These are phyloP conservation scores for Gymnosoma rotundatum DNA, from an alignment of 2,888 invertebrate genomes.

Conservation along the genomic window DNA sequence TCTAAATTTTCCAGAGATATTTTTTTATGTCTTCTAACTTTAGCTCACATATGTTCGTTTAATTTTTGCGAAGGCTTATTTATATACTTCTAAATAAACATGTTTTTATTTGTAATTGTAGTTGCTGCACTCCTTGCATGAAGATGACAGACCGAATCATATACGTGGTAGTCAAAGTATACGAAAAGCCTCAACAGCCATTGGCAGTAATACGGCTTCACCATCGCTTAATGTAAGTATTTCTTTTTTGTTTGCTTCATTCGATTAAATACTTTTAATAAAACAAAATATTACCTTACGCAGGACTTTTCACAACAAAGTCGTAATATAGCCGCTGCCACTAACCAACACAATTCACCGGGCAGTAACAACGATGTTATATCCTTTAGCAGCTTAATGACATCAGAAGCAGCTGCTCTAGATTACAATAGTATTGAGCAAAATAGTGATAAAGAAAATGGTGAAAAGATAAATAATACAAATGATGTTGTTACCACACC, in stretches of 20 bases:
- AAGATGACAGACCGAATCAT: conserved; percentile 84
- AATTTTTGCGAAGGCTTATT: too few species aligned
- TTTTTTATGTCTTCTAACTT: too few species aligned
- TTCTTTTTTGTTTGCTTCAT: background rate
- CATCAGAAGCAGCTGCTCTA: conserved; percentile 75
- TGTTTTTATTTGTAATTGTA: conserved; percentile 77
- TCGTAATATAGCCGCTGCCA: conserved; percentile 72
- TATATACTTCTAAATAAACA: background rate
- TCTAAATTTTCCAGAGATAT: too few species aligned
- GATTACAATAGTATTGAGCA: conserved; percentile 70
- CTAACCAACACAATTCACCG: conserved; percentile 71
- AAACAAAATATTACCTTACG: background rate
- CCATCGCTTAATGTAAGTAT: conserved; percentile 77
- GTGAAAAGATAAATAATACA: conserved; percentile 73
- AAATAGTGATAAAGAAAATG: conserved; percentile 74
- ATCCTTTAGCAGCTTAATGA: conserved; percentile 77
- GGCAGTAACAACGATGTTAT: conserved; percentile 76
- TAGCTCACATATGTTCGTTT: too few species aligned
- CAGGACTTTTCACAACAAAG: conserved; percentile 76
- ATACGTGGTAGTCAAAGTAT: conserved; percentile 69
- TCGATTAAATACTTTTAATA: background rate
- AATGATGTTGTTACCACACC: conserved; percentile 74
- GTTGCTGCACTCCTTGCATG: conserved; percentile 90
- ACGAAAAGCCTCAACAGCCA: conserved; percentile 72
- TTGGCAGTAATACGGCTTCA: conserved; percentile 77